phyloP scores from a whole-genome alignment of 2,797 vertebrate species.

The Pempheris klunzingeri region DNA sequence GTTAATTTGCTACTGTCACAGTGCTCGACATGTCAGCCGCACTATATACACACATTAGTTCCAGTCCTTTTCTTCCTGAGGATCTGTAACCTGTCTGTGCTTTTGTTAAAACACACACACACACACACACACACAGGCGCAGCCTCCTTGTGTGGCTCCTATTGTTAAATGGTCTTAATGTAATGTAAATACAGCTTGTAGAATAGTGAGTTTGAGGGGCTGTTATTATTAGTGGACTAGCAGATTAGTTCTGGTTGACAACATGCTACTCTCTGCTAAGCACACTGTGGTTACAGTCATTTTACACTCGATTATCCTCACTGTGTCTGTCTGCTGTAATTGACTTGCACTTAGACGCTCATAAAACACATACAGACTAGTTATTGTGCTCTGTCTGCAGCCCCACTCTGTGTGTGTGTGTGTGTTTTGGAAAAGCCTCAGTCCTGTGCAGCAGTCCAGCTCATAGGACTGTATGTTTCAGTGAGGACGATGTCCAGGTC shows the following conservation, averaged over 20 bases:
- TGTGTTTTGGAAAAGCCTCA: neutral
- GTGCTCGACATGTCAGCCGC: conserved; percentile 7
- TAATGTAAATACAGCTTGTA: conserved; percentile 52
- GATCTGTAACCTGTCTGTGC: conserved; percentile 12
- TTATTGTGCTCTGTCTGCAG: conserved; percentile 11
- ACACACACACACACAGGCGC: neutral
- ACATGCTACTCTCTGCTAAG: conserved; percentile 35
- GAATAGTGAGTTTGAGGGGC: conserved; percentile 31
- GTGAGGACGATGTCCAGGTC: too few relatives aligned
- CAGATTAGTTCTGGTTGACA: conserved; percentile 67
- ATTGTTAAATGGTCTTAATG: conserved; percentile 40
- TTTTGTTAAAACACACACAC: conserved; percentile 26
- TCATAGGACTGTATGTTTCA: too few relatives aligned
- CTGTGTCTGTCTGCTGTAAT: conserved; percentile 43
- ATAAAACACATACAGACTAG: conserved; percentile 12
- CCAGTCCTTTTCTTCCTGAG: conserved; percentile 18
- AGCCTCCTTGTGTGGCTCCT: neutral
- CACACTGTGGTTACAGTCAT: conserved; percentile 51
- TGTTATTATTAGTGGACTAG: conserved; percentile 42
- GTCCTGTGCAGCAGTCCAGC: too few relatives aligned
- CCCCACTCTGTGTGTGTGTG: neutral
- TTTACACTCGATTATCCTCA: conserved; percentile 55
- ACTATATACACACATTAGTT: conserved; percentile 29
- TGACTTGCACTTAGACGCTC: conserved; percentile 24
- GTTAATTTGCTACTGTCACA: conserved; percentile 21